Conservation (phyloP, 2,797 vertebrate species). For the Apogon hyalosoma region DNA sequence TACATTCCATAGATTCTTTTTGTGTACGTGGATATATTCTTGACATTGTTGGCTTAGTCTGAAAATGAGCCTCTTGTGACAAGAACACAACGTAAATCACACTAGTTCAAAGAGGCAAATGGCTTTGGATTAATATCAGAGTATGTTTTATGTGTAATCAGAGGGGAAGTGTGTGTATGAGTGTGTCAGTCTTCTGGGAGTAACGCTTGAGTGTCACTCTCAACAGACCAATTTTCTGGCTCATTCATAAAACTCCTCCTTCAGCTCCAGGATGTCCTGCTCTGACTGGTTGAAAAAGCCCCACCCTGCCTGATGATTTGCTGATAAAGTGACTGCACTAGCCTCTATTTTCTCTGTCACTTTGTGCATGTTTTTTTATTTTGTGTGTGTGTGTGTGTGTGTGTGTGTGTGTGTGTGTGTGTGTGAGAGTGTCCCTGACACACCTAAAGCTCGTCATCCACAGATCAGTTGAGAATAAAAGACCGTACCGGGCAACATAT, state of each 20-base stretch:
- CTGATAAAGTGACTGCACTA: neutral
- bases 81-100: neutral
- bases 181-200: neutral
- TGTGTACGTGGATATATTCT: neutral
- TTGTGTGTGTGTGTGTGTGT: neutral
- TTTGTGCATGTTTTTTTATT: neutral
- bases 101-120: neutral
- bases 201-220: constrained; percentile 24
- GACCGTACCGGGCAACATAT: neutral
- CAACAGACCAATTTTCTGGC: constrained; percentile 12
- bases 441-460: constrained; percentile 8
- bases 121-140: neutral
- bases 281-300: constrained; percentile 24
- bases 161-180: neutral
- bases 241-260: constrained; percentile 27
- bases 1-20: constrained; percentile 30
- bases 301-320: constrained; percentile 20
- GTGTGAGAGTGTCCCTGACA: constrained; percentile 10
- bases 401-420: too few species aligned
- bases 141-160: neutral
- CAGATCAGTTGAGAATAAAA: neutral
- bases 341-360: neutral
- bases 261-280: constrained; percentile 37
- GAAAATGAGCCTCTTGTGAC: neutral
- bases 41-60: constrained; percentile 6